These are phyloP conservation scores for Volucella inanis DNA, from an alignment of 2,888 invertebrate species.

Conservation along the genomic window DNA sequence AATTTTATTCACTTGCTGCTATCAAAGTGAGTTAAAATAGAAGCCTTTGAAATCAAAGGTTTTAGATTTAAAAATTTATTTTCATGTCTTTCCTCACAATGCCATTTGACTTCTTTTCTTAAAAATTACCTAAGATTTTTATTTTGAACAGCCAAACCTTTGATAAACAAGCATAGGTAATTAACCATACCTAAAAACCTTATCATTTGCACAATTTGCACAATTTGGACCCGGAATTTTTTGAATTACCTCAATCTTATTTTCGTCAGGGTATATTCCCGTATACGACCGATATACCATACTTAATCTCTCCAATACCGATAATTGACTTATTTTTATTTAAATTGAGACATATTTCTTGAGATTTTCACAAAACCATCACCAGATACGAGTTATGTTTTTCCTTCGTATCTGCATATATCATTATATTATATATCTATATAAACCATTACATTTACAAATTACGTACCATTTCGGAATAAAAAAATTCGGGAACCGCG, in stretches of 20 bases:
- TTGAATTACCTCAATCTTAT: constrained; percentile 40
- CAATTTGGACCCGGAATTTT: constrained; percentile 31
- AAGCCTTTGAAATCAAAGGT: background rate
- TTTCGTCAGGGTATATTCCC: constrained; percentile 14
- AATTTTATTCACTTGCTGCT: background rate
- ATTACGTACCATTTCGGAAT: background rate
- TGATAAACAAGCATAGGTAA: constrained; percentile 29
- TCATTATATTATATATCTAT: background rate
- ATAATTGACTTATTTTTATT: constrained; percentile 24
- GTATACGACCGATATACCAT: constrained; percentile 37
- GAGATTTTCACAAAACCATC: constrained; percentile 27
- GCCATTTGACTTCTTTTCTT: constrained; percentile 41
- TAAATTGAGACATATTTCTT: constrained; percentile 17
- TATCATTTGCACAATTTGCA: constrained; percentile 36
- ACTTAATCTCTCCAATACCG: constrained; percentile 35
- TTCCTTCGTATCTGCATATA: too few relatives aligned
- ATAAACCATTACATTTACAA: constrained; percentile 25
- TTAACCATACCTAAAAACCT: constrained; percentile 47
- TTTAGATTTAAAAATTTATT: constrained; percentile 12
- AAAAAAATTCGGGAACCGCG: too few relatives aligned
- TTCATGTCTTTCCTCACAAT: constrained; percentile 32
- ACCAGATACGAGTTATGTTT: background rate
- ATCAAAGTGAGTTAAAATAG: constrained; percentile 3
- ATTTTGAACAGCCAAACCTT: constrained; percentile 39
- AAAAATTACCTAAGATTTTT: constrained; percentile 27